Evolutionary conservation across 2,113 vertebrate genomes (phyloP), one percentile per base, ranked within the genome.

Genomic region (Pithys albifrons): DNA sequence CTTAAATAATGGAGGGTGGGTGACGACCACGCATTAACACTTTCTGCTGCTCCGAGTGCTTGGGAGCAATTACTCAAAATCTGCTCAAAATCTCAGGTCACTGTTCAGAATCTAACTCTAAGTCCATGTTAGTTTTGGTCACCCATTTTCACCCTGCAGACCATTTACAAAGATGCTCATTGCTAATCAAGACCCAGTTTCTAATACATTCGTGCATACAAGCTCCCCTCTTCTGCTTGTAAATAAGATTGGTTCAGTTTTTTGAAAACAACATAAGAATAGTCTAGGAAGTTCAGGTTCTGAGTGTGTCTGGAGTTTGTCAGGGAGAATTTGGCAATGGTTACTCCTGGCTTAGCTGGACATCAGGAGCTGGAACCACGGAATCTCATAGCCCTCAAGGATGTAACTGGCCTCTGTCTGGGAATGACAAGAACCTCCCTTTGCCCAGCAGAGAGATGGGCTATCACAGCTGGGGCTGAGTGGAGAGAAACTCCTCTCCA

Each of bases 21-120:
- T 86, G 79, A 67, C 86, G 72, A 92, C 65, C 85, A 90, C 22
- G 14, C 72, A 80, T 86, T 88, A 96, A 93, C 59, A 69, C 57
- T 74, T 95, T 83, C 67, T 88, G 72, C 78, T 86, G 64, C 55
- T 74, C 22, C 67, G 43, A 89, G 28, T 78, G 65, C 22, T 88
- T 91, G 45, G 49, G 58, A 87, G n/a, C 52, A 72, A 49, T 94
- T 84, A 58, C 24, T 78, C 70, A 64, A 75, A 55, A 65, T 74
- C 65, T 89, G 66, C 45, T 57, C 12, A n/a, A n/a, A n/a, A n/a
- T n/a, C n/a, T 43, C 67, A 70, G 23, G 9, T 14, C 57, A 33
- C 33, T 37, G 35, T 72, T 81, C 58, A 78, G 46, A 88, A 73
- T 61, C 19, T 45, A 45, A 43, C 33, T 94, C 37, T 27, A 64